Base-by-base conservation (phyloP, 2,113 vertebrate species). In the Entosphenus tridentatus region DNA sequence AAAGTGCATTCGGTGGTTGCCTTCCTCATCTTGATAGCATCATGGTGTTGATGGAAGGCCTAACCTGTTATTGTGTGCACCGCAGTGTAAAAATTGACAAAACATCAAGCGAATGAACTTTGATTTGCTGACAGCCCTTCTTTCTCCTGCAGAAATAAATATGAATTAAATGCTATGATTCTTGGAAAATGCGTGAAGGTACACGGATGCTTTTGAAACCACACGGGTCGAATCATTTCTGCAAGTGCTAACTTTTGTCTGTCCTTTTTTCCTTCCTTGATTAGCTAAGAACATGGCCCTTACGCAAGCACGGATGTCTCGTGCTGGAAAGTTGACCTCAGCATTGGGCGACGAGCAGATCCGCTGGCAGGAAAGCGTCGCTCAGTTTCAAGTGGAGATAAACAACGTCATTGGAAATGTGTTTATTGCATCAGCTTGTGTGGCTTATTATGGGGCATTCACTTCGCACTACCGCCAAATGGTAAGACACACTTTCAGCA, bases 391-490 rank as follows among this genome's bases (percentile, higher is more conserved):
- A 58, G 80, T 80, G 68, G 86, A 88, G 73, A 81, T 87, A 72
- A 73, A 78, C 8, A 82, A 86, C 14, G 75, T 87, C 57, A 75
- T 81, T 2, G 84, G 84, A 12, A 86, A 89, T 16, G 86, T 82
- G 67, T 87, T 88, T 74, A 85, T 87, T 72, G 85, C 82, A 11
- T 82, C 83, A 3, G 85, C 84, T 5, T 87, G 84, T 8, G 83
- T 89, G 57, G 82, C 84, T 8, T 88, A 85, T 68, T 86, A 82
- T 2, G 83, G 86, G 39, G 85, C 83, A 6, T 88, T 89, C 75
- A 87, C 84, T 3, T 81, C 80, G 14, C 77, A 82, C 13, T 87
- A 85, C 9, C 82, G 85, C 72, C 82, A 86, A n/a, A 18, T 78
- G 78, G 80, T 84, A 73, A 73, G 79, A 76, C 8, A 65, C 67